Evolutionary conservation across 1,140 invertebrate species (phyloP).

Genomic region (Trypoxylus dichotomus): DNA sequence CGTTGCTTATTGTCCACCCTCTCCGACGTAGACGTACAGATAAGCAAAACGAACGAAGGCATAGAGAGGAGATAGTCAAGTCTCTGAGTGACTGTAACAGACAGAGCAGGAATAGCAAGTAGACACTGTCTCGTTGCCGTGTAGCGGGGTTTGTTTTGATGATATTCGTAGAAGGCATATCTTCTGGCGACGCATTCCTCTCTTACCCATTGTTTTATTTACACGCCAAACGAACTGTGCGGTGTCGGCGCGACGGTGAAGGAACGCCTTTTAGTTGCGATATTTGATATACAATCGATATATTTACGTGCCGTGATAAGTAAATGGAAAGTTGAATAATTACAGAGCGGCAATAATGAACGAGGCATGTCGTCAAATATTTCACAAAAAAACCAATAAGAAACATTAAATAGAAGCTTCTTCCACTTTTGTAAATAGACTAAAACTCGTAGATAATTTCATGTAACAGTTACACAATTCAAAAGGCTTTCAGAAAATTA

Average conservation of each 20-base stretch:
- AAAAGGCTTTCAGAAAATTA: no score
- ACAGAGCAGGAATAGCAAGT: not conserved
- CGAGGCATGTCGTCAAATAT: not conserved
- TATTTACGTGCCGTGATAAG: not conserved
- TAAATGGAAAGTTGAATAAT: not conserved
- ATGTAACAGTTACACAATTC: no score
- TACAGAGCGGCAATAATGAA: not conserved
- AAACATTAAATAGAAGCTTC: not conserved
- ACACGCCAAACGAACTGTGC: not conserved
- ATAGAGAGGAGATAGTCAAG: not conserved
- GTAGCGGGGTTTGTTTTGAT: not conserved
- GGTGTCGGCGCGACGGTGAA: not conserved
- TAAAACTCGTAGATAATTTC: no score
- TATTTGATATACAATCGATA: not conserved
- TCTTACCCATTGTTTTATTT: slow-evolving; percentile 13
- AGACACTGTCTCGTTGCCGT: not conserved
- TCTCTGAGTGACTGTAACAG: not conserved
- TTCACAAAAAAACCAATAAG: not conserved
- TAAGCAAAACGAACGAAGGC: slow-evolving; percentile 7
- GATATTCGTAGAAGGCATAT: slow-evolving; percentile 11
- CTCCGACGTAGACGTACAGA: not conserved
- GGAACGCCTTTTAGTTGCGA: not conserved
- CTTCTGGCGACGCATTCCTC: not conserved
- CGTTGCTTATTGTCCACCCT: slow-evolving; percentile 13
- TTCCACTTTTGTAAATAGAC: no score